phyloP scores from a whole-genome alignment of 2,797 vertebrate genomes.

The Buphagus erythrorhynchus region DNA sequence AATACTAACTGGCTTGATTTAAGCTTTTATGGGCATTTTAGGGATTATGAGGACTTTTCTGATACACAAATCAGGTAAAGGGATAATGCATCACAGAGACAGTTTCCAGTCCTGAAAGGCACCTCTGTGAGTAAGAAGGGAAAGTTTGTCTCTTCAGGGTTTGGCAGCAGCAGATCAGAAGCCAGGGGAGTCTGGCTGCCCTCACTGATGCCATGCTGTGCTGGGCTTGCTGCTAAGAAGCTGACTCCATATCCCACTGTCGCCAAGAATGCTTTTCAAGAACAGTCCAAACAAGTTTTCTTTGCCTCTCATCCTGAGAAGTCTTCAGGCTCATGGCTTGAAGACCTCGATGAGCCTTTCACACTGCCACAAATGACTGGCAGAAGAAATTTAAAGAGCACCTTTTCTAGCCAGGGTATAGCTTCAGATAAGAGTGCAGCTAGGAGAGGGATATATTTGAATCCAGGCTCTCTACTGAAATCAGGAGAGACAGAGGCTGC shows the following conservation, averaged over 20 bases:
- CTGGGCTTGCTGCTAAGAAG: neutral
- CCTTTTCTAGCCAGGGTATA: neutral
- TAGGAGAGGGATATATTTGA: neutral
- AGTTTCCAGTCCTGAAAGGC: neutral
- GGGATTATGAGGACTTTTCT: neutral
- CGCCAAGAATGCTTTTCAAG: conserved; percentile 34
- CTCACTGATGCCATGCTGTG: neutral
- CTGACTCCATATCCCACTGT: neutral
- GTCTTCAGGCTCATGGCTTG: neutral
- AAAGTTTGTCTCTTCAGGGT: neutral
- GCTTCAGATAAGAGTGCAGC: neutral
- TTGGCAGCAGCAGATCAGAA: neutral
- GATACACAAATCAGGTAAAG: too few species aligned
- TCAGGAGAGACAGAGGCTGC: neutral
- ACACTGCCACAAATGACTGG: neutral
- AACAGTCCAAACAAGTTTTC: conserved; percentile 2
- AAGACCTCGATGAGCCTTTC: neutral
- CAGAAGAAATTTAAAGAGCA: neutral
- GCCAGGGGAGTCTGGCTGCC: neutral
- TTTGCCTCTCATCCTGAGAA: neutral
- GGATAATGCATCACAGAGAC: neutral
- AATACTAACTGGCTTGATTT: neutral
- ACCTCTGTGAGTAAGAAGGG: neutral
- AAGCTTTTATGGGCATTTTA: neutral
- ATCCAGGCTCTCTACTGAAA: neutral